phyloP scores from a whole-genome alignment of 2,888 invertebrate species.

The Drosophila tripunctata region DNA sequence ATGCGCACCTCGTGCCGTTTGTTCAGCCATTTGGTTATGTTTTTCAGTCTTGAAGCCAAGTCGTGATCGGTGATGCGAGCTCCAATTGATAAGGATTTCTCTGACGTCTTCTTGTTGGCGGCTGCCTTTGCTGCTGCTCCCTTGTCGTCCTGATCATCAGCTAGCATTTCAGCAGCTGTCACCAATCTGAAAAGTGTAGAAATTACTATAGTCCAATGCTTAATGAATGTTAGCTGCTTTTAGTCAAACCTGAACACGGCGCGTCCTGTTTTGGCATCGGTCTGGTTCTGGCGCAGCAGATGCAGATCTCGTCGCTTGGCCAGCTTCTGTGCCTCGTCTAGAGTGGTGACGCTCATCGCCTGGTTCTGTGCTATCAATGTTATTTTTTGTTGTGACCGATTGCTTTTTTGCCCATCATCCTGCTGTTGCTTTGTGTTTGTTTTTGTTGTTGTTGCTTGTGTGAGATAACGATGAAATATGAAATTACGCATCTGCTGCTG shows the following conservation, averaged over 20 bases:
- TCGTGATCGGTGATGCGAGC: constrained; percentile 88
- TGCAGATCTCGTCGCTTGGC: constrained; percentile 89
- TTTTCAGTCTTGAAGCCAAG: constrained; percentile 87
- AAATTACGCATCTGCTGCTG: constrained; percentile 8
- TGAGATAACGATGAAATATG: constrained; percentile 33
- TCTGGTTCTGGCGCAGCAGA: constrained; percentile 88
- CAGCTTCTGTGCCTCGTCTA: constrained; percentile 89
- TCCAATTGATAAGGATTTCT: constrained; percentile 87
- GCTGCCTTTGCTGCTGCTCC: constrained; percentile 7
- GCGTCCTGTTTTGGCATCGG: constrained; percentile 88
- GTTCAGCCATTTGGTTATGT: constrained; percentile 88
- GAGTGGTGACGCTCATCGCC: constrained; percentile 86
- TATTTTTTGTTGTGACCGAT: constrained; percentile 84
- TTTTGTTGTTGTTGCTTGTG: constrained; percentile 44
- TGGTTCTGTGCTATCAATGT: constrained; percentile 87
- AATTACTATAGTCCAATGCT: too few species aligned
- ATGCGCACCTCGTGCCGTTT: constrained; percentile 87
- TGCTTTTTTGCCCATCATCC: constrained; percentile 36
- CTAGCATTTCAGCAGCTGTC: constrained; percentile 87
- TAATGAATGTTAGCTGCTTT: too few species aligned
- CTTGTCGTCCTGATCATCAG: constrained; percentile 85
- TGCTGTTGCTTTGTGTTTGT: constrained; percentile 11
- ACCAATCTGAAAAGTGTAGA: constrained; percentile 87
- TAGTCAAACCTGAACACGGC: constrained; percentile 87
- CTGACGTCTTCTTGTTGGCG: constrained; percentile 85